Evolutionary conservation across 2,113 vertebrate genomes (phyloP).

Genomic region (Pollimyrus isidori): DNA sequence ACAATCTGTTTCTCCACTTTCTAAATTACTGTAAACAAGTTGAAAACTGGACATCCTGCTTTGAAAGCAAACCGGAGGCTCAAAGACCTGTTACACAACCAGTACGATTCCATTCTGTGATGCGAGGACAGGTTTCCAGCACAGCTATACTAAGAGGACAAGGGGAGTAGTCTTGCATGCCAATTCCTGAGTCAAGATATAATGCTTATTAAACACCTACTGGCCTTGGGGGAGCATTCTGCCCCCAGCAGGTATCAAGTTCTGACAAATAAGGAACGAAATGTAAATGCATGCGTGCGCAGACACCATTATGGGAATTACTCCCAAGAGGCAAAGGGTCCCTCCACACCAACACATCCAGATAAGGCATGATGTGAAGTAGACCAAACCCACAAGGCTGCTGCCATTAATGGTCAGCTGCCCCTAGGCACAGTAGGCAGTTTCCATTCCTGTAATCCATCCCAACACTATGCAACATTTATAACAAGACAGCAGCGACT

Average conservation of each 20-base stretch:
- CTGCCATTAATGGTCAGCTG: neutral
- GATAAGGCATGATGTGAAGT: neutral
- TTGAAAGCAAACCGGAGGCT: neutral
- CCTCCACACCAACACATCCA: neutral
- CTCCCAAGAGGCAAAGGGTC: neutral
- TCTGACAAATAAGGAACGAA: neutral
- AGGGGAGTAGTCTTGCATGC: neutral
- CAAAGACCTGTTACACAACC: neutral
- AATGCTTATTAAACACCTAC: neutral
- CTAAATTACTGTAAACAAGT: neutral
- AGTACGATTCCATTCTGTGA: neutral
- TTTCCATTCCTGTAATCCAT: neutral
- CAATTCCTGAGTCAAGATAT: neutral
- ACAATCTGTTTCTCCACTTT: neutral
- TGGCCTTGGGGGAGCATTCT: neutral
- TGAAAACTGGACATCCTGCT: neutral
- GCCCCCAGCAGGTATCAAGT: neutral
- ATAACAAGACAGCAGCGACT: neutral
- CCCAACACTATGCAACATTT: neutral
- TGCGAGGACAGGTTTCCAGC: neutral
- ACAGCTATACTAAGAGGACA: neutral
- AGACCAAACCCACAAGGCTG: neutral
- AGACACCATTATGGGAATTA: neutral
- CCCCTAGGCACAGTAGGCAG: neutral
- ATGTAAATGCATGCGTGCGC: neutral